These are phyloP conservation scores for Tetrapedia diversipes DNA, from an alignment of 2,888 invertebrate species.

Conservation along the genomic window DNA sequence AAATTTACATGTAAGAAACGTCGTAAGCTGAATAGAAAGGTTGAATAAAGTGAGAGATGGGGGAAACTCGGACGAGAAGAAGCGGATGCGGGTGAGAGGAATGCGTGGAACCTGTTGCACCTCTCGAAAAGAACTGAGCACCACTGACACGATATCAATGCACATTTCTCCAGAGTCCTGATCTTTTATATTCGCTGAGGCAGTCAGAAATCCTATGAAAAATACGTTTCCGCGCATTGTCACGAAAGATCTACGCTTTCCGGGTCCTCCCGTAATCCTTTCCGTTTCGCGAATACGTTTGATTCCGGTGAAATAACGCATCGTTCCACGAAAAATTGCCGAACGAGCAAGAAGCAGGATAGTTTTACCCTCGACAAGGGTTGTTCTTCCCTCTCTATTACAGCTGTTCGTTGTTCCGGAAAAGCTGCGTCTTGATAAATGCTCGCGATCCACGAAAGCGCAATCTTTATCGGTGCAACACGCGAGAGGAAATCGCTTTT, in stretches of 20 bases:
- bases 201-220: neutral
- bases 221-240: conserved; percentile 16
- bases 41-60: neutral
- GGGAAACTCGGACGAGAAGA: neutral
- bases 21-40: neutral
- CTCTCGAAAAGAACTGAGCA: conserved; percentile 16
- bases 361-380: too few species aligned
- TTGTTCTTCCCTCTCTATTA: too few species aligned
- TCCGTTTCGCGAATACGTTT: too few species aligned
- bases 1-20: too few species aligned
- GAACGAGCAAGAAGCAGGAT: too few species aligned
- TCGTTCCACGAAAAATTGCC: neutral
- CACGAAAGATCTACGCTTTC: neutral
- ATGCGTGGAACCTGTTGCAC: conserved; percentile 51
- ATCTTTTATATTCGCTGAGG: conserved; percentile 5
- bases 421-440: neutral
- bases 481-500: neutral
- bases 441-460: too few species aligned
- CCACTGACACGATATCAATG: conserved; percentile 14
- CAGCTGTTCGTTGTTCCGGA: neutral
- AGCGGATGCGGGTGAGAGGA: neutral
- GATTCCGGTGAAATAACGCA: conserved; percentile 16
- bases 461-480: too few species aligned
- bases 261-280: neutral
- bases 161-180: neutral